Percentiles rank a stretch among this genome's conserved stretches.
Evolutionary conservation across 2,888 invertebrate genomes (phyloP).

Genomic region (Pollenia amentaria): DNA sequence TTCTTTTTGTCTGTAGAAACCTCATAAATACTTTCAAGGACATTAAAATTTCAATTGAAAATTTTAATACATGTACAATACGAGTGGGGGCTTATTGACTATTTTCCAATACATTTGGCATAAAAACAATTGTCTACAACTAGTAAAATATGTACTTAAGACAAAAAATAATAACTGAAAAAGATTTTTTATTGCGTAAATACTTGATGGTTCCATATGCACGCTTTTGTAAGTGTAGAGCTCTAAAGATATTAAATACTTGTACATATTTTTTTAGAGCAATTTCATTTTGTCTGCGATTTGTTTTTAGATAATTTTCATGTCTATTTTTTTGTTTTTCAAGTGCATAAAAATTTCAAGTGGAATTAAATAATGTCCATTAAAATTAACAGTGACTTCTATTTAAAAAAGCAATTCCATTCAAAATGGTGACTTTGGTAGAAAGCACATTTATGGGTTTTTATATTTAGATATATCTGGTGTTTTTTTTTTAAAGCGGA

Average conservation of each 20-base stretch:
- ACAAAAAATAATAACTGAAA: constrained; percentile 4
- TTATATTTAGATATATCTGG: background rate
- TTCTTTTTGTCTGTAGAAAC: background rate
- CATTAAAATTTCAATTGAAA: constrained; percentile 43
- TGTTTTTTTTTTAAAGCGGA: background rate
- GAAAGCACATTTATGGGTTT: background rate
- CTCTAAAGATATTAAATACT: background rate
- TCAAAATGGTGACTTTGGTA: background rate
- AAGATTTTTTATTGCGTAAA: background rate
- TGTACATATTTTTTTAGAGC: constrained; percentile 2
- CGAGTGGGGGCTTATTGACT: background rate
- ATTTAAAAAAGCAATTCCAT: background rate
- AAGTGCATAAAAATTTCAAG: constrained; percentile 62
- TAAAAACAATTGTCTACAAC: constrained; percentile 7
- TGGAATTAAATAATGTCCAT: constrained; percentile 50
- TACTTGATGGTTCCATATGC: background rate
- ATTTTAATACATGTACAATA: background rate
- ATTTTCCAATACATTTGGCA: constrained; percentile 50
- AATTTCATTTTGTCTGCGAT: constrained; percentile 25
- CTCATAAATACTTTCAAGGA: constrained; percentile 23
- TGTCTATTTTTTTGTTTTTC: constrained; percentile 35
- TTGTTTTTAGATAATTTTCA: constrained; percentile 33
- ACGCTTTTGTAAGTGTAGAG: background rate
- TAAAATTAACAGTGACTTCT: constrained; percentile 25
- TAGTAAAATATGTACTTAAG: background rate